Conservation (phyloP, 2,888 invertebrate species). For the Invenusta paracnida region DNA sequence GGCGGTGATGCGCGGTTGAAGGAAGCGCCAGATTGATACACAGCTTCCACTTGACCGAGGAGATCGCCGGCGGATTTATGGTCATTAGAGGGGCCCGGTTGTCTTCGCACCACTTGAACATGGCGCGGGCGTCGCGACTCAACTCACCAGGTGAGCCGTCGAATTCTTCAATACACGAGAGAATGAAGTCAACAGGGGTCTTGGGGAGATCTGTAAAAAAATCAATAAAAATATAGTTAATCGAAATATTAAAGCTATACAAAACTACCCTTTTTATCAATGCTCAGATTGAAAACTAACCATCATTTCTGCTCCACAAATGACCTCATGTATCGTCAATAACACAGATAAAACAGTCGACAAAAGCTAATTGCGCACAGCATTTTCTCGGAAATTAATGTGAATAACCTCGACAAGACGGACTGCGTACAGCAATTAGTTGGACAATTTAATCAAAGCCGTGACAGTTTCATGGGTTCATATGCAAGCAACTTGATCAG, state of each 20-base stretch:
- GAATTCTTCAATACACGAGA: neutral
- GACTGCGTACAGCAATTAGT: no score
- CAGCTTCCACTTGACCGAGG: neutral
- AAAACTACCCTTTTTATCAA: no score
- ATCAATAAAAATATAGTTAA: neutral
- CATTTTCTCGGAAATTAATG: no score
- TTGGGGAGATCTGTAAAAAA: neutral
- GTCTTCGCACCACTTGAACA: conserved; percentile 1
- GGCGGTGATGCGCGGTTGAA: neutral
- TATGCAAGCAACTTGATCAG: no score
- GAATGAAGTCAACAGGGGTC: neutral
- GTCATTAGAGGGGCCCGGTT: neutral
- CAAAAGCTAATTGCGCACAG: no score
- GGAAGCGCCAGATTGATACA: neutral
- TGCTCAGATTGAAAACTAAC: conserved; percentile 21
- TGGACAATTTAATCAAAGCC: no score
- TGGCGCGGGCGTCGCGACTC: neutral
- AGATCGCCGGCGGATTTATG: neutral
- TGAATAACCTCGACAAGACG: no score
- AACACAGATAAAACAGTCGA: no score
- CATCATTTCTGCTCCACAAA: neutral
- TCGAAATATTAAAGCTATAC: neutral
- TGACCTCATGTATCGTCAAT: no score
- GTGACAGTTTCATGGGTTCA: no score
- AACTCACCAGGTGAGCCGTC: neutral